A percentile compares a stretch with the other conserved stretches of the same genome.
phyloP scores from a whole-genome alignment of 2,797 vertebrate species.

The Alosa sapidissima region DNA sequence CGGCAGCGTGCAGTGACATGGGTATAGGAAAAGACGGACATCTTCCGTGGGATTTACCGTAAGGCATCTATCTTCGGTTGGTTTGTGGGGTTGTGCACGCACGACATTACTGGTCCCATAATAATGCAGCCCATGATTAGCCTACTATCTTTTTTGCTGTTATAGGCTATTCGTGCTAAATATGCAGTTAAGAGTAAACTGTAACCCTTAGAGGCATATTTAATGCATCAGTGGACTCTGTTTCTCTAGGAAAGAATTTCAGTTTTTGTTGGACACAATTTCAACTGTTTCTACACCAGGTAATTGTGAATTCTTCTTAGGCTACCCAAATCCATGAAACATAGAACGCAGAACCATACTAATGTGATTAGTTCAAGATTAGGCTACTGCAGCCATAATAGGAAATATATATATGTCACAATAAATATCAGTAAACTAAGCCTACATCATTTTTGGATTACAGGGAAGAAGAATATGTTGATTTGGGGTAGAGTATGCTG shows the following conservation, averaged over 20 bases:
- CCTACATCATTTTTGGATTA: neutral
- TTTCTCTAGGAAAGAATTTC: conserved; percentile 71
- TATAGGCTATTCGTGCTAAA: too few species aligned
- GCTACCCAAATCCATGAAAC: neutral
- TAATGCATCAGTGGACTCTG: neutral
- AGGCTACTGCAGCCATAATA: too few species aligned
- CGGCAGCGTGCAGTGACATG: conserved; percentile 65
- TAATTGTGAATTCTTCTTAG: conserved; percentile 49
- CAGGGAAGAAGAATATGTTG: conserved; percentile 77
- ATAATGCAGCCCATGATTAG: too few species aligned
- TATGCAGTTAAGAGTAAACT: too few species aligned
- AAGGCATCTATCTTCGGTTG: conserved; percentile 60
- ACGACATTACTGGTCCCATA: too few species aligned
- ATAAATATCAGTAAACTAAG: neutral
- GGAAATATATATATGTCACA: too few species aligned
- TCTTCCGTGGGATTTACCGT: conserved; percentile 79
- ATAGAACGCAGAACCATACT: too few species aligned
- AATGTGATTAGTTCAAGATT: too few species aligned
- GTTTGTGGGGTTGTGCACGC: neutral
- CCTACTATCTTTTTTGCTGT: too few species aligned
- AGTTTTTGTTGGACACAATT: conserved; percentile 70
- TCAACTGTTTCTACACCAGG: conserved; percentile 71
- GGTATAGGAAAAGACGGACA: conserved; percentile 75
- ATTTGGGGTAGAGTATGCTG: conserved; percentile 74
- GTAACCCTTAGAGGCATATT: too few species aligned